phyloP scores from a whole-genome alignment of 2,113 vertebrate genomes.

The Ancistrus triradiatus region DNA sequence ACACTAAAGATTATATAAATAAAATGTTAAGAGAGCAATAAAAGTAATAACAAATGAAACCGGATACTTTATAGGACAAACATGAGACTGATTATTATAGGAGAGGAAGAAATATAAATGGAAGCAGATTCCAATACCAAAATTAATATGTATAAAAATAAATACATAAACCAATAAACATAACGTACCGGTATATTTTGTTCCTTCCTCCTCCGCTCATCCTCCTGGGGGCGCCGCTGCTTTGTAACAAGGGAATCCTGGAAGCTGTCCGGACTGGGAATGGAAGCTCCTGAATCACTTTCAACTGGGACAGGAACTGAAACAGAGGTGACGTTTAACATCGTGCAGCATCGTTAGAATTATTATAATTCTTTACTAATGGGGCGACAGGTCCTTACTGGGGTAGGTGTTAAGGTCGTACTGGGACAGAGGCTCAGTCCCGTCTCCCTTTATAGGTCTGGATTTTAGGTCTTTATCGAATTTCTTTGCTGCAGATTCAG shows the following conservation, averaged over 20 bases:
- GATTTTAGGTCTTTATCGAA: constrained; percentile 78
- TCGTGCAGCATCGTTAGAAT: too few relatives aligned
- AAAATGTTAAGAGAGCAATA: too few relatives aligned
- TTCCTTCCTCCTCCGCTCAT: constrained; percentile 91
- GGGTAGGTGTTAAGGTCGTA: constrained; percentile 85
- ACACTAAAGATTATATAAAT: too few relatives aligned
- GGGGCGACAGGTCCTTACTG: constrained; percentile 72
- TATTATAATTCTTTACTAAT: too few relatives aligned
- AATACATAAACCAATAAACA: background rate
- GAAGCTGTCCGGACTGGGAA: constrained; percentile 76
- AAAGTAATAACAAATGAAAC: too few relatives aligned
- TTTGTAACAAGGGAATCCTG: constrained; percentile 91
- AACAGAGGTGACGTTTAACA: too few relatives aligned
- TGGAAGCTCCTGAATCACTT: constrained; percentile 63
- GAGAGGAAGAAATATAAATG: too few relatives aligned
- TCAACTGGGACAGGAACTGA: constrained; percentile 63
- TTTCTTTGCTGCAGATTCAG: constrained; percentile 71
- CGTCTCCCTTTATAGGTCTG: constrained; percentile 70
- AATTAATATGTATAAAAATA: too few relatives aligned
- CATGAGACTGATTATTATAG: too few relatives aligned
- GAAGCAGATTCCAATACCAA: too few relatives aligned
- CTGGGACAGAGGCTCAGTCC: constrained; percentile 75
- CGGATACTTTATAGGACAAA: too few relatives aligned
- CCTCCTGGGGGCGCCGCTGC: constrained; percentile 87
- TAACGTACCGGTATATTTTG: constrained; percentile 73